Percentiles rank a stretch among this genome's conserved stretches.
Evolutionary conservation across 64 coral and sea anemone genomes (phyloP).

Genomic region (Actinia equina): DNA sequence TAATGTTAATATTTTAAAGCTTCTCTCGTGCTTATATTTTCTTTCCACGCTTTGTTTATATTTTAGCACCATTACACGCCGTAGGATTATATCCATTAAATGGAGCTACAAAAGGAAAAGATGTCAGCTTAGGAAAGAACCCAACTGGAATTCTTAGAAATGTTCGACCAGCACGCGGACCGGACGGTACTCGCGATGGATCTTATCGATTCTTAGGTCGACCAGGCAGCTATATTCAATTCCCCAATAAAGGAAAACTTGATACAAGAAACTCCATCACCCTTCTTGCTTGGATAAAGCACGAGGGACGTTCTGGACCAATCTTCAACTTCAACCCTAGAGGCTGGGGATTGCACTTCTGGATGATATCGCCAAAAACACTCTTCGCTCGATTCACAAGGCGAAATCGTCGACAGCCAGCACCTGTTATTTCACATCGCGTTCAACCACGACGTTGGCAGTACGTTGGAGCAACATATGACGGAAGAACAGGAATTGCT

Average conservation of each 20-base stretch:
- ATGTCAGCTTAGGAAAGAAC: constrained; percentile 68
- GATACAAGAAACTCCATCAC: constrained; percentile 58
- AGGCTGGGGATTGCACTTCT: constrained; percentile 52
- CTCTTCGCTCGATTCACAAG: constrained; percentile 43
- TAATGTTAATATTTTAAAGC: neutral
- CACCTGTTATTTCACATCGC: constrained; percentile 18
- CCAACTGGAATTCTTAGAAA: constrained; percentile 13
- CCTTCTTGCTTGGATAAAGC: constrained; percentile 61
- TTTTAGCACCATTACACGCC: constrained; percentile 30
- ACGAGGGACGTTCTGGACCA: constrained; percentile 49
- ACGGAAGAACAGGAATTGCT: too few species aligned
- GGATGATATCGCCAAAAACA: constrained; percentile 53
- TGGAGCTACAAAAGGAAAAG: constrained; percentile 27
- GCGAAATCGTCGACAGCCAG: neutral
- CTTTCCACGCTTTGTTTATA: neutral
- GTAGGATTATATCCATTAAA: constrained; percentile 67
- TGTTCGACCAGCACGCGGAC: constrained; percentile 35
- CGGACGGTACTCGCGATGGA: constrained; percentile 60
- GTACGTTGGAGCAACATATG: too few species aligned
- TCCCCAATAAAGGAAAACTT: constrained; percentile 66
- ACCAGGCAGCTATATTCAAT: constrained; percentile 46
- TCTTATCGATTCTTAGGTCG: constrained; percentile 49
- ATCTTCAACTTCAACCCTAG: constrained; percentile 60
- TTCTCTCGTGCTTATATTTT: too few species aligned
- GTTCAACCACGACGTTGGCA: too few species aligned